Base-by-base conservation (phyloP, 2,113 vertebrate genomes). In the Oceanites oceanicus region DNA sequence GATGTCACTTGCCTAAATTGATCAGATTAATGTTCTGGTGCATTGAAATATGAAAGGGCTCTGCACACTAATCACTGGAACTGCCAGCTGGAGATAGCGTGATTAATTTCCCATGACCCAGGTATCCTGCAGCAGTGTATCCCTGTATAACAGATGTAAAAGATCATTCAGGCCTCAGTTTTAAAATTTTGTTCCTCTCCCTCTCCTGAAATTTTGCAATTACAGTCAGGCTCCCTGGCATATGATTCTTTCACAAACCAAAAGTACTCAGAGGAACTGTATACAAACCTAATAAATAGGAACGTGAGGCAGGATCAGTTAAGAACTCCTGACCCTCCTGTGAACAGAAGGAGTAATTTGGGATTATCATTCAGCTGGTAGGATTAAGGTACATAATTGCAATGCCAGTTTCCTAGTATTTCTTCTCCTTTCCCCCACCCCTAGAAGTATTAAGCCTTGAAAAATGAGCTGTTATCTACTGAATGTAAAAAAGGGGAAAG, bases 11-110 rank as follows among this genome's bases (percentile, higher is more conserved):
- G 55, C 44, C 83, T 83, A 86, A 95, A 88, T 47, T 94, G 84
- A 96, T 92, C 77, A 96, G 59, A 86, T 95, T 78, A 88, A 73
- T 86, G 56, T 94, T 49, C 77, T 96, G 71, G 29, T 94, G 18
- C 38, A 88, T 75, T 93, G 72, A 96, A 53, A 96, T 94, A 92
- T 29, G 66, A 92, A 76, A 96, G 62, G 59, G 95, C 52, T 90
- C 73, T 81, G 47, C 49, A 65, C 47, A 85, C 77, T 93, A 92
- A 96, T 89, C 84, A 93, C 59, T 29, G 66, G 52, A 88, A 74
- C n/a, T 4, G 1, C 86, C 94, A 96, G 32, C 49, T 17, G 7
- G 55, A 94, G 79, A 93, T 53, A 77, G 47, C 2, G 9, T 76
- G 55, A 93, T 96, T 95, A 75, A 97, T 92, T 96, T 95, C 70